Conservation (phyloP, 2,888 invertebrate species). For the Boloria euphrosyne region DNA sequence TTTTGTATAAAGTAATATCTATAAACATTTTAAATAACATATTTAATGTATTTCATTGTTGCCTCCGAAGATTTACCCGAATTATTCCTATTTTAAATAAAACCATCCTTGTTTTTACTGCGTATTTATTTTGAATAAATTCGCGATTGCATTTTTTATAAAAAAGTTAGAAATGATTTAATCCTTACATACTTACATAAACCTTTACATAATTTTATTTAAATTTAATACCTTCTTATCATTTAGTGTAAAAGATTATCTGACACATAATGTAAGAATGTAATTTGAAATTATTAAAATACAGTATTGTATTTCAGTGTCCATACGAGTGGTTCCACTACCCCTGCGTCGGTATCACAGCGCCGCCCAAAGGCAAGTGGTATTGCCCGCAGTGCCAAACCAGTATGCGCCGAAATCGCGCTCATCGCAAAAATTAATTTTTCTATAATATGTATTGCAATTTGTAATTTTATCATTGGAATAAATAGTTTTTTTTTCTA, state of each 20-base stretch:
- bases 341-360: slow-evolving; percentile 97
- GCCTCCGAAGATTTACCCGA: no score
- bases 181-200: no score
- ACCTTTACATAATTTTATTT: no score
- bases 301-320: slow-evolving; percentile 84
- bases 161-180: no score
- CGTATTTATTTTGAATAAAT: no score
- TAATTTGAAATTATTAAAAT: background rate
- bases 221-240: no score
- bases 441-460: background rate
- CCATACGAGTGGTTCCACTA: slow-evolving; percentile 99
- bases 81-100: no score
- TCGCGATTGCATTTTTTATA: no score
- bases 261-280: background rate
- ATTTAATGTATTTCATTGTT: background rate
- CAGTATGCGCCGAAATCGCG: slow-evolving; percentile 90
- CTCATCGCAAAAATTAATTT: slow-evolving; percentile 88
- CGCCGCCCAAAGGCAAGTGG: slow-evolving; percentile 99
- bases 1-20: background rate
- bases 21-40: background rate
- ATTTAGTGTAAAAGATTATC: no score
- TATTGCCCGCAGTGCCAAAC: slow-evolving; percentile 97
- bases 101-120: no score
- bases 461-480: background rate
- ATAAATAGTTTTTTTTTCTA: background rate